Conservation (phyloP, 37 sponge, comb jelly and placozoan species). For the Amphimedon queenslandica region DNA sequence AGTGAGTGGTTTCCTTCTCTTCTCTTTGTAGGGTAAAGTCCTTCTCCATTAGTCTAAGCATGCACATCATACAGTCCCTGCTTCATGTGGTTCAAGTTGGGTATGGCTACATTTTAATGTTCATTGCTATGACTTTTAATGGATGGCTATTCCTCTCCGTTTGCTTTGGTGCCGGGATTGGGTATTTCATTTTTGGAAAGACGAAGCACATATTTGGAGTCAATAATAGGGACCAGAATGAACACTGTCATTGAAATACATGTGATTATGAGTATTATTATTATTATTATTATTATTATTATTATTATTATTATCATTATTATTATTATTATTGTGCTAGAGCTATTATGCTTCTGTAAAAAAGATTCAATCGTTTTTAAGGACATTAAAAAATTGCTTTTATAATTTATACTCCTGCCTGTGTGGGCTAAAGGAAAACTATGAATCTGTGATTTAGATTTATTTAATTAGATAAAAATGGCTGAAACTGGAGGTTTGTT, state of each 20-base stretch:
- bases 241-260: slow-evolving; percentile 46
- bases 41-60: background rate
- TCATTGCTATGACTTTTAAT: slow-evolving; percentile 90
- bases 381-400: too few relatives aligned
- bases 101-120: slow-evolving; percentile 85
- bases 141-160: slow-evolving; percentile 89
- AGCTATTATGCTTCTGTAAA: too few relatives aligned
- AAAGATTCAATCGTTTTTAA: too few relatives aligned
- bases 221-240: slow-evolving; percentile 32
- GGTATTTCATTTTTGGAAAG: slow-evolving; percentile 64
- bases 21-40: background rate
- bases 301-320: too few relatives aligned
- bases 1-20: background rate
- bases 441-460: too few relatives aligned
- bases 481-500: too few relatives aligned
- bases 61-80: slow-evolving; percentile 54
- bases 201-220: slow-evolving; percentile 22
- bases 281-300: background rate
- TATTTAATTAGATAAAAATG: too few relatives aligned
- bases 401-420: too few relatives aligned
- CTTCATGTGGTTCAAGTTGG: slow-evolving; percentile 75
- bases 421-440: too few relatives aligned
- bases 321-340: background rate
- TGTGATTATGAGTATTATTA: background rate
- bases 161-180: slow-evolving; percentile 76